A percentile compares a stretch with the other conserved stretches of the same genome.
Evolutionary conservation across 2,113 vertebrate species (phyloP).

Genomic region (Speoplatyrhinus poulsoni): DNA sequence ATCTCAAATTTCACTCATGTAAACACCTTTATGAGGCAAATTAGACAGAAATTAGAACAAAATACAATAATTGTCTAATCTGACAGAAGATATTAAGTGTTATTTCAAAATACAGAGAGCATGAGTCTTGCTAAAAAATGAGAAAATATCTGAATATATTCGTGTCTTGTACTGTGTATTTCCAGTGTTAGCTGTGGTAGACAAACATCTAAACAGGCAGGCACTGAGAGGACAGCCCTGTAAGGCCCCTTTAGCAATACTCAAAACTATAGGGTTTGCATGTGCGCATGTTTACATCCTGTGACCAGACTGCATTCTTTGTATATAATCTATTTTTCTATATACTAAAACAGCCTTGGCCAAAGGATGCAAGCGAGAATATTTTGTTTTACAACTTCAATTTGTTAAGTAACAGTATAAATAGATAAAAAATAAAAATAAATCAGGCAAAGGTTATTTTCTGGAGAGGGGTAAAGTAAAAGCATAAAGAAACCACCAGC

Average conservation of each 20-base stretch:
- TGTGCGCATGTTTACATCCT: constrained; percentile 69
- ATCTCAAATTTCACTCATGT: neutral
- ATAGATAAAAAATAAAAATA: neutral
- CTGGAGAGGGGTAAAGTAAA: constrained; percentile 22
- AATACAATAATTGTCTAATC: neutral
- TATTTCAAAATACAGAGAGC: too few relatives aligned
- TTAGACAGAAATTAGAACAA: neutral
- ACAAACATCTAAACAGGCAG: constrained; percentile 78
- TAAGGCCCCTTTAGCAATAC: constrained; percentile 75
- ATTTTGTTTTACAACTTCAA: constrained; percentile 27
- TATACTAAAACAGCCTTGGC: constrained; percentile 7
- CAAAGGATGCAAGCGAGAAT: constrained; percentile 55
- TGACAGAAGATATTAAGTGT: neutral
- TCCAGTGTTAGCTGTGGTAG: constrained; percentile 63
- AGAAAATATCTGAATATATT: neutral
- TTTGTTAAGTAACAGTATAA: constrained; percentile 40
- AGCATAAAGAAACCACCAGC: constrained; percentile 4
- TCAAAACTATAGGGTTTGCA: constrained; percentile 25
- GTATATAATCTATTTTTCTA: constrained; percentile 8
- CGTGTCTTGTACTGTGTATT: constrained; percentile 47
- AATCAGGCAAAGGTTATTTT: neutral
- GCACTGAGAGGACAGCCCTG: constrained; percentile 96
- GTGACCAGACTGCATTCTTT: neutral
- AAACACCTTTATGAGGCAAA: neutral
- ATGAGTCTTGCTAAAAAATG: too few relatives aligned